A percentile compares a stretch with the other conserved stretches of the same genome.
Evolutionary conservation across 2,797 vertebrate species (phyloP).

Genomic region (Phylloscopus collybita): DNA sequence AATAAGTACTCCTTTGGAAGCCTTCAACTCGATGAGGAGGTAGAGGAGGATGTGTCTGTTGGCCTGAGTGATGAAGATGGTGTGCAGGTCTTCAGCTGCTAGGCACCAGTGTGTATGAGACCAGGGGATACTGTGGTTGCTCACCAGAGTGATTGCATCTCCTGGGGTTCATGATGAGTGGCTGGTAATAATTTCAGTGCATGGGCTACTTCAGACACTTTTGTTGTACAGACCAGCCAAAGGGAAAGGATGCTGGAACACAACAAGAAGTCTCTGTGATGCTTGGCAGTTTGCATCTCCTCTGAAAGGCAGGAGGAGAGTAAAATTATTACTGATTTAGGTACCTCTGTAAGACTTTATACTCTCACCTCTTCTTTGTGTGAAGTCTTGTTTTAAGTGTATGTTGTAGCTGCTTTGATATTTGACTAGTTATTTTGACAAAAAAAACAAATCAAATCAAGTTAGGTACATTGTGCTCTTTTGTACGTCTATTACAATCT

Average conservation of each 20-base stretch:
- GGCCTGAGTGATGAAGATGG: constrained; percentile 85
- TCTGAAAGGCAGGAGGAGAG: background rate
- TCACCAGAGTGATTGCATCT: background rate
- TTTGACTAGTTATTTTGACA: constrained; percentile 6
- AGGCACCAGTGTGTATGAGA: background rate
- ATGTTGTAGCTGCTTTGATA: background rate
- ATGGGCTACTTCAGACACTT: background rate
- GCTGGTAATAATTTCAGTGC: background rate
- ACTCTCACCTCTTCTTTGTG: background rate
- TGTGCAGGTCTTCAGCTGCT: constrained; percentile 83
- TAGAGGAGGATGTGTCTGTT: constrained; percentile 79
- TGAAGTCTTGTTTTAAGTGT: constrained; percentile 12
- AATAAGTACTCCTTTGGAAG: constrained; percentile 85
- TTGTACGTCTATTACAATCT: background rate
- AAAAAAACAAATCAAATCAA: background rate
- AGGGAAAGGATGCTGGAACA: background rate
- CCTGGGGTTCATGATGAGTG: background rate
- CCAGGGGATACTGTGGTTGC: background rate
- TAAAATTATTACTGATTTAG: background rate
- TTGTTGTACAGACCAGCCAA: background rate
- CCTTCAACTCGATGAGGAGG: constrained; percentile 85
- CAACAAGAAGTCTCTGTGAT: background rate
- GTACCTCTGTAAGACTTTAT: constrained; percentile 9
- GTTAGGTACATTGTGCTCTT: constrained; percentile 20
- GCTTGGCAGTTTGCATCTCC: constrained; percentile 3